Evolutionary conservation across 2,888 invertebrate genomes (phyloP).

Genomic region (Erannis defoliaria): DNA sequence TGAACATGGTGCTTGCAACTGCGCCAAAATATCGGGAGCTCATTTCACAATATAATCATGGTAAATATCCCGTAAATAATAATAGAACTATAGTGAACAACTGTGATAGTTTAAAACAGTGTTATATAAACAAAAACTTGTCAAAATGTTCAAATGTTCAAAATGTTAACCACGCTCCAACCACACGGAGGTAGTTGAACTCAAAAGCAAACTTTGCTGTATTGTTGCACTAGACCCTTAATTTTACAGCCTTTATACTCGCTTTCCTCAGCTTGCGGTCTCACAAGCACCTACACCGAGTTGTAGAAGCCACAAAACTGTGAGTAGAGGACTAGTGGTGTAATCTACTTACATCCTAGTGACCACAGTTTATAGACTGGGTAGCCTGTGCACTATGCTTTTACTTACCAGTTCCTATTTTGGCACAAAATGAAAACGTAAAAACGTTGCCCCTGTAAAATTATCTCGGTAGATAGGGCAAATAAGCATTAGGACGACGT

Average conservation of each 20-base stretch:
- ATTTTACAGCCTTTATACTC: slow-evolving; percentile 9
- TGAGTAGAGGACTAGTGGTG: slow-evolving; percentile 5
- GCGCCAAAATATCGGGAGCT: too few relatives aligned
- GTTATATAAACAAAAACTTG: background rate
- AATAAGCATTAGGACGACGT: too few relatives aligned
- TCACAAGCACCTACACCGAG: slow-evolving; percentile 8
- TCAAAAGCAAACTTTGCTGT: slow-evolving; percentile 15
- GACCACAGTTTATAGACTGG: slow-evolving; percentile 7
- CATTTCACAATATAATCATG: too few relatives aligned
- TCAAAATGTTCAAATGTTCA: slow-evolving; percentile 1
- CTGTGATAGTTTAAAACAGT: too few relatives aligned
- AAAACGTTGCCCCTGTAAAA: too few relatives aligned
- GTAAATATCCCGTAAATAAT: too few relatives aligned
- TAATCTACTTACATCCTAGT: background rate
- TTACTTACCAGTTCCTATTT: too few relatives aligned
- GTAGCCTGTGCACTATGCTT: background rate
- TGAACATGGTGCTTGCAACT: too few relatives aligned
- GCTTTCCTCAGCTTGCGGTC: slow-evolving; percentile 21
- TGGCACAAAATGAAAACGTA: too few relatives aligned
- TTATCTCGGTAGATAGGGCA: too few relatives aligned
- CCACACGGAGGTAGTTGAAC: background rate
- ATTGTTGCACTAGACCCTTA: slow-evolving; percentile 12
- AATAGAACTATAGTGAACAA: too few relatives aligned
- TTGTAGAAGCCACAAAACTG: slow-evolving; percentile 15
- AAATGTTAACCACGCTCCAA: background rate